Evolutionary conservation across 2,113 vertebrate genomes (phyloP).

Genomic region (Macquaria australasica): DNA sequence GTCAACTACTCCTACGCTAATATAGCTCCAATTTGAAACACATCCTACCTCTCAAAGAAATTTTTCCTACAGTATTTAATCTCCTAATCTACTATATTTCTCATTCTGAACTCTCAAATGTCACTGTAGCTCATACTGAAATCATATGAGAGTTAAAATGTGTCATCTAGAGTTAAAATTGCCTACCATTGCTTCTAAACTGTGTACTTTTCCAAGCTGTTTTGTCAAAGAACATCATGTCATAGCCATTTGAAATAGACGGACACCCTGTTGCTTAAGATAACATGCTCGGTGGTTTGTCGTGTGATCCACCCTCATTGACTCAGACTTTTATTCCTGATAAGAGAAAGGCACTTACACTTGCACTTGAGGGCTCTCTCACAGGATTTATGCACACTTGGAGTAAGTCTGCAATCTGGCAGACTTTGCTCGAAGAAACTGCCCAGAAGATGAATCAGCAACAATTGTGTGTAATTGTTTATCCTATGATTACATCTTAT

Average conservation of each 20-base stretch:
- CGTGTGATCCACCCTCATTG: background rate
- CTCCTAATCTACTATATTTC: background rate
- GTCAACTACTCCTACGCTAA: background rate
- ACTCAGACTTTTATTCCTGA: background rate
- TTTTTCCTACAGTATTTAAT: constrained; percentile 25
- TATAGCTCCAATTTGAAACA: constrained; percentile 1
- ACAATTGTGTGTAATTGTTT: background rate
- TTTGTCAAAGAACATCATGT: background rate
- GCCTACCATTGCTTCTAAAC: background rate
- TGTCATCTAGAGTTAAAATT: background rate
- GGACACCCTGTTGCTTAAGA: background rate
- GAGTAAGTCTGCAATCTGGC: background rate
- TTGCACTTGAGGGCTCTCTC: background rate
- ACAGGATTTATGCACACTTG: background rate
- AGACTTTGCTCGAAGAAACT: background rate
- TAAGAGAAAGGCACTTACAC: background rate
- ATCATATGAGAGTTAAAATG: background rate
- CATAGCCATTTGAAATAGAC: background rate
- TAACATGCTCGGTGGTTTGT: background rate
- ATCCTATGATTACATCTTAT: background rate
- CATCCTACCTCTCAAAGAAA: background rate
- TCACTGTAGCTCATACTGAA: background rate
- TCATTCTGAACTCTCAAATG: background rate
- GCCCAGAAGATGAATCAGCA: background rate
- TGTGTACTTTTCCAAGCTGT: background rate